Conservation (phyloP, 1,140 invertebrate species). For the Drosophila pseudoobscura region DNA sequence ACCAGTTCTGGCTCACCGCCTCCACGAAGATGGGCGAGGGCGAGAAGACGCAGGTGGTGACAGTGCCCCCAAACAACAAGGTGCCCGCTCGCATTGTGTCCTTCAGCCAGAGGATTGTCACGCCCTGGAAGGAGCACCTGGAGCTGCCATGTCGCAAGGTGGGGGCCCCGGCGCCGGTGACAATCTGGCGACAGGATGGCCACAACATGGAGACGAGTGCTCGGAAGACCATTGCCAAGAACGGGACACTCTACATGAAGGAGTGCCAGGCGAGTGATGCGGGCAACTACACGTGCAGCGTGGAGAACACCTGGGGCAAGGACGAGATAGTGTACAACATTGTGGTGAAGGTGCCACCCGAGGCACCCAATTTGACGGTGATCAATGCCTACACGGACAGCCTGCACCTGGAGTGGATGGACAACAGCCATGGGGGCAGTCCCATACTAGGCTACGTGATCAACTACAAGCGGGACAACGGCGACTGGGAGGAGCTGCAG, state of each 20-base stretch:
- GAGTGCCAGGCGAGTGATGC: constrained; percentile 89
- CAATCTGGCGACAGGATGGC: constrained; percentile 90
- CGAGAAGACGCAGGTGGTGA: constrained; percentile 89
- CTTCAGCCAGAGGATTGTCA: constrained; percentile 90
- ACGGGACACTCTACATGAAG: constrained; percentile 89
- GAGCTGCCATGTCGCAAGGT: constrained; percentile 91
- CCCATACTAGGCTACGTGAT: constrained; percentile 92
- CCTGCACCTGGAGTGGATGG: constrained; percentile 87
- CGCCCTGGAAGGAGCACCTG: constrained; percentile 93
- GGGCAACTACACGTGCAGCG: constrained; percentile 94
- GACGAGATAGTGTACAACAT: constrained; percentile 92
- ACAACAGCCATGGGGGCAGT: constrained; percentile 88
- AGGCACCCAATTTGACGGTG: constrained; percentile 87
- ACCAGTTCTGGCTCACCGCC: constrained; percentile 92
- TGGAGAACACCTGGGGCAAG: constrained; percentile 92
- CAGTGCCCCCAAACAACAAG: constrained; percentile 90
- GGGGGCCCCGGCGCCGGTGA: constrained; percentile 89
- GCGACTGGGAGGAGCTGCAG: constrained; percentile 94
- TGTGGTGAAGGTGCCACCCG: constrained; percentile 88
- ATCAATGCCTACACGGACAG: constrained; percentile 89
- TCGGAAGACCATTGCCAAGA: constrained; percentile 87
- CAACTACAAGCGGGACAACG: constrained; percentile 94
- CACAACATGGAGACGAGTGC: constrained; percentile 88
- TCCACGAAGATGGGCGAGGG: constrained; percentile 92
- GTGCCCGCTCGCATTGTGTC: constrained; percentile 92